Conservation (phyloP, 2,113 vertebrate genomes). For the Osmerus mordax region DNA sequence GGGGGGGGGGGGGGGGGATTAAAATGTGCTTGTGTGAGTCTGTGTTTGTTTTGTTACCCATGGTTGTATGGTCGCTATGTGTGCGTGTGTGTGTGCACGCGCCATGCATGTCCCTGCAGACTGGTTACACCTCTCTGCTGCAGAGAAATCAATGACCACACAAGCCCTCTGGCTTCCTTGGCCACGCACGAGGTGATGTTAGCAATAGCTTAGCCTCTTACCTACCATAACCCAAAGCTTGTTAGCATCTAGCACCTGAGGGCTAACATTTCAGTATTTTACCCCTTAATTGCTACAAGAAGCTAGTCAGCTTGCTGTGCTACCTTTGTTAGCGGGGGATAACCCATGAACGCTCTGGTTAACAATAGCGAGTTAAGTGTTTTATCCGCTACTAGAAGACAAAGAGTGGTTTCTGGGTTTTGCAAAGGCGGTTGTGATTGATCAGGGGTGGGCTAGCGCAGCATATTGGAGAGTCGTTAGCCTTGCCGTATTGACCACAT, state of each 20-base stretch:
- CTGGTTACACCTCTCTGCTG: constrained; percentile 55
- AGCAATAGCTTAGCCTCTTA: constrained; percentile 2
- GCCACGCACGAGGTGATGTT: not conserved
- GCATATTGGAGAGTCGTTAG: constrained; percentile 62
- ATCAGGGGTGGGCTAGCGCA: constrained; percentile 47
- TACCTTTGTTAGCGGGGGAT: not conserved
- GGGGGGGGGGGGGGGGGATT: too few relatives aligned
- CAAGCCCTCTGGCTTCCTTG: constrained; percentile 35
- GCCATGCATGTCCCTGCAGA: constrained; percentile 45
- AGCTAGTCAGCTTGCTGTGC: too few relatives aligned
- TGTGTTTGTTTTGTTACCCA: constrained; percentile 1
- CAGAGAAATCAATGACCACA: constrained; percentile 63
- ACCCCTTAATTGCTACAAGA: too few relatives aligned
- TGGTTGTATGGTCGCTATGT: not conserved
- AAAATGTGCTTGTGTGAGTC: not conserved
- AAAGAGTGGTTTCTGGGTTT: constrained; percentile 44
- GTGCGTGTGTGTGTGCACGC: constrained; percentile 26
- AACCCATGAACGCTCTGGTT: not conserved
- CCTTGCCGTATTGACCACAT: constrained; percentile 64
- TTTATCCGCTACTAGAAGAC: not conserved
- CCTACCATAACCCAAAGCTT: not conserved
- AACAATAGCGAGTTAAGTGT: not conserved
- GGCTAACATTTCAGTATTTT: too few relatives aligned
- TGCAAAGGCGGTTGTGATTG: constrained; percentile 43
- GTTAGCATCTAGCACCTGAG: too few relatives aligned